Percentiles rank a stretch among this genome's conserved stretches.
Evolutionary conservation across 2,797 vertebrate genomes (phyloP).

Genomic region (Peromyscus eremicus): DNA sequence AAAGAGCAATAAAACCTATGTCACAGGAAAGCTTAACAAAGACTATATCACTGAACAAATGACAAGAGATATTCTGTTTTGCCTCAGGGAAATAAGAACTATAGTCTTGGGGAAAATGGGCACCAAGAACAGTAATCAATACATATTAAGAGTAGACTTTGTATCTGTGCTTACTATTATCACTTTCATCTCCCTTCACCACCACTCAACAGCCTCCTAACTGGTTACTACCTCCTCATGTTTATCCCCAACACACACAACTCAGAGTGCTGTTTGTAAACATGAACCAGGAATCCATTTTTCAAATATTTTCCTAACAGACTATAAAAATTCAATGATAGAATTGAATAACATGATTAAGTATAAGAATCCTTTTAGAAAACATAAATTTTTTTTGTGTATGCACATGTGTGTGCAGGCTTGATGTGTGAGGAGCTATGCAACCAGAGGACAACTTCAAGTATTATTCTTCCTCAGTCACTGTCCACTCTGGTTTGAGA

Average conservation of each 20-base stretch:
- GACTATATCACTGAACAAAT: background rate
- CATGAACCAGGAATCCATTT: constrained; percentile 8
- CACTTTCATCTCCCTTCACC: background rate
- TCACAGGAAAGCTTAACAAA: constrained; percentile 10
- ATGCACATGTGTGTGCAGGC: background rate
- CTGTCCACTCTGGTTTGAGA: background rate
- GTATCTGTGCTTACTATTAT: background rate
- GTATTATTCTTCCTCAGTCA: background rate
- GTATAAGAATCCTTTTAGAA: background rate
- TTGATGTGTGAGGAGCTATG: background rate
- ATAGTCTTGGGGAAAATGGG: background rate
- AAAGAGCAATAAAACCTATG: constrained; percentile 44
- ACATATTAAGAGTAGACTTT: background rate
- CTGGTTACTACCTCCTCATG: background rate
- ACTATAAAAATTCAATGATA: constrained; percentile 14
- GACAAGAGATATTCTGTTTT: background rate
- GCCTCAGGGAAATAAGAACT: background rate
- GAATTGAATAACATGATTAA: constrained; percentile 38
- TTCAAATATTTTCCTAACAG: constrained; percentile 42
- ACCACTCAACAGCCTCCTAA: background rate
- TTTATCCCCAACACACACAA: background rate
- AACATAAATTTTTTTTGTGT: background rate
- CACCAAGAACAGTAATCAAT: background rate
- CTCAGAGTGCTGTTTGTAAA: constrained; percentile 4
- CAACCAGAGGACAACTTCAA: background rate